Base-by-base conservation (phyloP, 2,797 vertebrate species). In the Spheniscus humboldti region DNA sequence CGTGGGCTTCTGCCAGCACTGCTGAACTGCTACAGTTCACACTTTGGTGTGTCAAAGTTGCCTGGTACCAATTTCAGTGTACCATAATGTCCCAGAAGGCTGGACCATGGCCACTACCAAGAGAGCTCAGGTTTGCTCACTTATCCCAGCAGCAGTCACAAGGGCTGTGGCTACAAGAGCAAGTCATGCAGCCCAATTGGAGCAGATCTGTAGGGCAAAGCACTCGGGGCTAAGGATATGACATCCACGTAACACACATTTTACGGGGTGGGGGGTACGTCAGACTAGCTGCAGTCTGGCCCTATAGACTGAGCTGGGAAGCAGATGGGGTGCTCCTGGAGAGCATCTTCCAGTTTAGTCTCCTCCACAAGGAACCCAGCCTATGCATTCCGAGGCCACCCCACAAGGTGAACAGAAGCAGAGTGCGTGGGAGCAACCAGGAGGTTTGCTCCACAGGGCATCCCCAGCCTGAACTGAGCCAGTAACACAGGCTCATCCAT, bases 151-250 rank as follows among this genome's bases (percentile, higher is more conserved):
- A 78, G 35, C 41, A 31, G 31, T 60, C 67, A 31, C 71, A 73
- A 56, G 59, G 50, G 19, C 41, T 75, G 66, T 33, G 63, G 27
- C 71, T 78, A 37, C 18, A 23, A 39, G 9, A 74, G 20, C 33
- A 68, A 64, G 24, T 25, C 45, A 12, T 30, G 47, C 67, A 66
- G 31, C 55, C 55, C 37, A 30, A 3, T 1, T 72, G 66, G 31
- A 76, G 71, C 63, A 62, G 57, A 52, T 39, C 28, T 27, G 20
- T 31, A 41, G 17, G 71, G 22, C 35, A 82, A 83, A 73, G 52
- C 62, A 48, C 25, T 41, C 0, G 0, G 12, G 43, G 20, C 47
- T 48, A 43, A 77, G 52, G 27, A 18, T 30, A 15, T 23, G 23
- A 37, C 25, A 43, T 48, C 35, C 9, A 28, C 0, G 3, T 24